Percentiles rank a stretch among this genome's conserved stretches.
These are phyloP conservation scores for Stenoptilia bipunctidactyla DNA, from an alignment of 2,888 invertebrate genomes.

Conservation along the genomic window DNA sequence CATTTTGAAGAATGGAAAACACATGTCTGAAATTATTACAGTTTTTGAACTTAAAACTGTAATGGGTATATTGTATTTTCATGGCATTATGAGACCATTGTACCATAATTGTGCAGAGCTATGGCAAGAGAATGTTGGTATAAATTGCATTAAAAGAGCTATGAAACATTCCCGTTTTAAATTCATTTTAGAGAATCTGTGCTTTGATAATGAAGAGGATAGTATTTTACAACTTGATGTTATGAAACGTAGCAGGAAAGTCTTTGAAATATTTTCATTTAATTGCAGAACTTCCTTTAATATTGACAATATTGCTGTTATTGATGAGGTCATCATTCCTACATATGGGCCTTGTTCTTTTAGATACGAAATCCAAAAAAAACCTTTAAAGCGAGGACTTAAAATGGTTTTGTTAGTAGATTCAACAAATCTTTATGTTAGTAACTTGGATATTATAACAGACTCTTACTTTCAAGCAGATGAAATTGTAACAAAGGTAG, in stretches of 20 bases:
- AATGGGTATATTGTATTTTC: slow-evolving; percentile 53
- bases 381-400: slow-evolving; percentile 42
- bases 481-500: slow-evolving; percentile 41
- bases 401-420: slow-evolving; percentile 53
- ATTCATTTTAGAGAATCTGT: slow-evolving; percentile 43
- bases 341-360: slow-evolving; percentile 58
- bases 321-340: slow-evolving; percentile 56
- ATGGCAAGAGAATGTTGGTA: slow-evolving; percentile 45
- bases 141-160: slow-evolving; percentile 33
- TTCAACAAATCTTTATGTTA: slow-evolving; percentile 48
- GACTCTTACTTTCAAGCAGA: slow-evolving; percentile 41
- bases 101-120: slow-evolving; percentile 46
- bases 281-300: slow-evolving; percentile 50
- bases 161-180: slow-evolving; percentile 51
- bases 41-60: slow-evolving; percentile 46
- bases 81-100: slow-evolving; percentile 53
- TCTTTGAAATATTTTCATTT: slow-evolving; percentile 55
- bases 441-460: slow-evolving; percentile 52
- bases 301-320: slow-evolving; percentile 36
- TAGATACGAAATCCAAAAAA: slow-evolving; percentile 46
- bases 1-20: slow-evolving; percentile 28
- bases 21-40: slow-evolving; percentile 24
- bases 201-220: slow-evolving; percentile 37
- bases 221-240: slow-evolving; percentile 37
- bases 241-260: slow-evolving; percentile 51